phyloP scores from a whole-genome alignment of 2,113 vertebrate genomes.

The Dipodomys stephensi region DNA sequence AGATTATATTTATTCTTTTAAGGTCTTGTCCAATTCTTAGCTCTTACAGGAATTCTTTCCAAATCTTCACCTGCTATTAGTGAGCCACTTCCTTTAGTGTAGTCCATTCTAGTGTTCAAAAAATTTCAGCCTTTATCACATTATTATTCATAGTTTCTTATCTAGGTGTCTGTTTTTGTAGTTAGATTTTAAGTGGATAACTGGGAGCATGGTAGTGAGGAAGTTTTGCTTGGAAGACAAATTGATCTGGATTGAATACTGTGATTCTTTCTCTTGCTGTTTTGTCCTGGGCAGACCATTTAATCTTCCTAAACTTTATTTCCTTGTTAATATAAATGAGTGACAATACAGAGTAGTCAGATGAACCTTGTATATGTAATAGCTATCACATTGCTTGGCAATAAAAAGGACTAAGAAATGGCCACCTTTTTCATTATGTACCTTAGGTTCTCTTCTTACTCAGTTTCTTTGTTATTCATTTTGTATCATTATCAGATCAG shows the following conservation, averaged over 20 bases:
- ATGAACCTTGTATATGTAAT: background rate
- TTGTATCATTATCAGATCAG: background rate
- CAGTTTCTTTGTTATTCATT: background rate
- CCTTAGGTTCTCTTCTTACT: constrained; percentile 20
- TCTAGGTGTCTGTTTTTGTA: background rate
- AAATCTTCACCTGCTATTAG: background rate
- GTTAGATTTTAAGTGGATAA: background rate
- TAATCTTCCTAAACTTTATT: constrained; percentile 37
- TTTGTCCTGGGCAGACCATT: constrained; percentile 9
- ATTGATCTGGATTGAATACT: constrained; percentile 34
- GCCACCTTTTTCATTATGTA: background rate
- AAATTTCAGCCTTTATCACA: constrained; percentile 1
- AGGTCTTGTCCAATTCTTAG: constrained; percentile 19
- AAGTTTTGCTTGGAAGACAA: constrained; percentile 35
- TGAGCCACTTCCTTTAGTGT: background rate
- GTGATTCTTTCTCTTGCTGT: constrained; percentile 10
- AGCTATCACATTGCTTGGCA: constrained; percentile 2
- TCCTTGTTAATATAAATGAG: constrained; percentile 39
- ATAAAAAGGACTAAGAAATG: background rate
- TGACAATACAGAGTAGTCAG: background rate
- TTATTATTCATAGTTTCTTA: background rate
- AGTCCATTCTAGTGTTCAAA: background rate
- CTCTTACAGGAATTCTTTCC: background rate
- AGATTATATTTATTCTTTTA: constrained; percentile 29
- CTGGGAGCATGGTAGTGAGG: background rate